Base-by-base conservation (phyloP, 1,140 invertebrate species). In the Lucilia cuprina region DNA sequence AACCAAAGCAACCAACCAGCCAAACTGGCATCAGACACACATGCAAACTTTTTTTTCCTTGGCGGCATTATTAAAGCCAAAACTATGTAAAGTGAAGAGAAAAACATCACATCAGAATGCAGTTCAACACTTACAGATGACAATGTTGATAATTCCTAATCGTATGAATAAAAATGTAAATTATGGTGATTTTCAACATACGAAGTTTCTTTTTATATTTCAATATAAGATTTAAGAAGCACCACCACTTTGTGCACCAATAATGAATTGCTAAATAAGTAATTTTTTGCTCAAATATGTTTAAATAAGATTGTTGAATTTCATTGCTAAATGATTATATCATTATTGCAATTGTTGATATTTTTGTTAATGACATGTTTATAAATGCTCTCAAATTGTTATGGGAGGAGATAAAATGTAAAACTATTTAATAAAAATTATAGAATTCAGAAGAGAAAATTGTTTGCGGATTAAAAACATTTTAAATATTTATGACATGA, bases 91-190 rank as follows among this genome's bases (percentile, higher is more conserved):
- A 77, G 74, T n/a, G 30, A 70, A 21, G n/a, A 21, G 19, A 70
- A 70, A 70, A 80, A 80, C 77, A 80, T 80, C 77, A 80, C 77
- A 80, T 80, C 77, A 80, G 77, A 80, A 80, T 80, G 77, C 77
- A 80, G 77, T 80, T 80, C 77, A 80, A 80, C 77, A 80, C 77
- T 80, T 80, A 80, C 47, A 80, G 77, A 80, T 80, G 77, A 80
- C 77, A 80, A 80, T 80, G 77, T 80, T 80, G 77, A 80, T 80
- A 80, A 60, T 80, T 49, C 9, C 77, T 80, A 80, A 80, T 80
- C 77, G 77, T 80, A 80, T 80, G 77, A 80, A 80, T 80, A 80
- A 80, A 80, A 80, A 80, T 80, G 77, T 80, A 80, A 80, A 80
- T 80, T 80, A 49, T 80, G 77, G 77, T 80, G 77, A 80, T 80